These are phyloP conservation scores for Enteromius paludinosus DNA, from an alignment of 2,797 vertebrate species.

Conservation along the genomic window DNA sequence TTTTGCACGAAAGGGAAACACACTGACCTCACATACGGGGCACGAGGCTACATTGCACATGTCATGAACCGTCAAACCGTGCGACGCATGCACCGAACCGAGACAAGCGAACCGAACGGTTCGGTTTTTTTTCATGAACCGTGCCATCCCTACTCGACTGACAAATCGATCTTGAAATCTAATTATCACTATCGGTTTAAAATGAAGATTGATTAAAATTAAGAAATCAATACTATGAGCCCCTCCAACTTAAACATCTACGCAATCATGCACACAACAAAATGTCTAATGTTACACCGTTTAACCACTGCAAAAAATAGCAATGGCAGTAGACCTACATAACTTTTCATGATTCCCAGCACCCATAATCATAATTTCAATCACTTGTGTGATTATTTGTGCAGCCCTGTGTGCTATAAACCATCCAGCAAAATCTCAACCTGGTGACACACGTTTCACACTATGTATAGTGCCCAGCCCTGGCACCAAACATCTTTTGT, in stretches of 20 bases:
- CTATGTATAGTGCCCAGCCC: not conserved
- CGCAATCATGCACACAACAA: not conserved
- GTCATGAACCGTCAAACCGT: no score
- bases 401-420: not conserved
- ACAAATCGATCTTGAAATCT: not conserved
- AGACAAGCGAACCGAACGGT: no score
- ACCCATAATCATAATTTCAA: not conserved
- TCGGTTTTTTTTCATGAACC: no score
- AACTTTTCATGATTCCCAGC: slow-evolving; percentile 1
- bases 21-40: no score
- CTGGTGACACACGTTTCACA: not conserved
- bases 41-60: no score
- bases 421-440: not conserved
- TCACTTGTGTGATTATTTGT: not conserved
- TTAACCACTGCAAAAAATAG: not conserved
- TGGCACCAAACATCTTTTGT: not conserved
- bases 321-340: not conserved
- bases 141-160: no score
- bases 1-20: no score
- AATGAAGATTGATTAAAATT: not conserved
- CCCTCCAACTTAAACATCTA: not conserved
- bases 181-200: not conserved
- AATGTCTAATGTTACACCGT: not conserved
- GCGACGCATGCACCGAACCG: no score
- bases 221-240: not conserved